A percentile compares a stretch with the other conserved stretches of the same genome.
Conservation (phyloP, 1,140 invertebrate species). For the Brachionus rotundiformis region DNA sequence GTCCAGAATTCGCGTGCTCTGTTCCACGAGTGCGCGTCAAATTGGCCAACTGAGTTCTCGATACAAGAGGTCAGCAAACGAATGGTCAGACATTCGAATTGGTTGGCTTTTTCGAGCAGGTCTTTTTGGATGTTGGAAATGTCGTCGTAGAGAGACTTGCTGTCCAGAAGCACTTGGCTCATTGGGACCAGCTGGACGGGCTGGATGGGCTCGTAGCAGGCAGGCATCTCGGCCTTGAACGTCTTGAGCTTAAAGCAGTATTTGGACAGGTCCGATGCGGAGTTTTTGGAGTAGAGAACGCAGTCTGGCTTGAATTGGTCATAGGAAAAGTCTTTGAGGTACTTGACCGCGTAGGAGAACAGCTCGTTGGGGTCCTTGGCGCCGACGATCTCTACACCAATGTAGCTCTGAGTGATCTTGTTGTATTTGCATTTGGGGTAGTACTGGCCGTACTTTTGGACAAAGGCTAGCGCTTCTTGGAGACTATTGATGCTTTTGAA, state of each 20-base stretch:
- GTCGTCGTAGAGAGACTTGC: background rate
- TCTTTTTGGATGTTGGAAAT: background rate
- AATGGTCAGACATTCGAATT: background rate
- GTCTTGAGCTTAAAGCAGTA: background rate
- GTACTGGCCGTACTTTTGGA: background rate
- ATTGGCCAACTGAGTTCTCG: background rate
- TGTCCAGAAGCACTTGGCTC: background rate
- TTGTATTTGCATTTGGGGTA: background rate
- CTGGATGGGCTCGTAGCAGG: background rate
- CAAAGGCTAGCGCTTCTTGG: background rate
- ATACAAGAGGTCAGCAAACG: background rate
- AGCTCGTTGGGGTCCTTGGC: background rate
- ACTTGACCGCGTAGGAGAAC: background rate
- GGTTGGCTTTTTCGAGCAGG: background rate
- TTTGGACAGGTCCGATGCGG: background rate
- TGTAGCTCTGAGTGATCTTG: background rate
- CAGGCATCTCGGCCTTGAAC: background rate
- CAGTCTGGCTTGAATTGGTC: background rate
- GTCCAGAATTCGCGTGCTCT: background rate
- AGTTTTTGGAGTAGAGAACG: background rate
- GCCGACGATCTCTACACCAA: background rate
- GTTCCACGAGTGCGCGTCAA: background rate
- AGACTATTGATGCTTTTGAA: background rate
- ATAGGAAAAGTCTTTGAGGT: background rate
- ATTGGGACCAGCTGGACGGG: background rate